Evolutionary conservation across 2,888 invertebrate genomes (phyloP).

Genomic region (Aricia artaxerxes): DNA sequence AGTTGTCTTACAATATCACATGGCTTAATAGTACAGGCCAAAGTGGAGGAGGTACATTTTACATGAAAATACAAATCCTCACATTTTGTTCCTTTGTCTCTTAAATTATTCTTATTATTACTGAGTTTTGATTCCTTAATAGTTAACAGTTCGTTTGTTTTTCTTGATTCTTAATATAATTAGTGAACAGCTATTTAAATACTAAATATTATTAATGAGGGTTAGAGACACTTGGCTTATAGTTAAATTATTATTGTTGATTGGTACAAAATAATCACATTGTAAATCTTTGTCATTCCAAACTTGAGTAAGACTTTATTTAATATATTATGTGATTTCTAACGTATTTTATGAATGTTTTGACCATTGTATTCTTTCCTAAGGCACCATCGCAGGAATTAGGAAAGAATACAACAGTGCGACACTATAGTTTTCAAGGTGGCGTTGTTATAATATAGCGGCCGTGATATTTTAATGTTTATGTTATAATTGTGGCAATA

Average conservation of each 20-base stretch:
- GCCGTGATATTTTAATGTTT: background rate
- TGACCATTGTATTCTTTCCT: no score
- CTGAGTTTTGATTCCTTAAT: background rate
- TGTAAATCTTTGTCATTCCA: no score
- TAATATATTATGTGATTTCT: no score
- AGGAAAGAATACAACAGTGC: background rate
- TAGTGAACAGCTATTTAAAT: no score
- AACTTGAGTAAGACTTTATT: no score
- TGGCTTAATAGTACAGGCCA: conserved; percentile 50
- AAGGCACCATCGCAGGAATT: no score
- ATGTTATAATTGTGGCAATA: no score
- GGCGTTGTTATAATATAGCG: background rate
- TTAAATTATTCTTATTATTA: background rate
- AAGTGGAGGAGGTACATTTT: conserved; percentile 76
- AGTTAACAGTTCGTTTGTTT: background rate
- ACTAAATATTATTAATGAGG: background rate
- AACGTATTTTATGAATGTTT: no score
- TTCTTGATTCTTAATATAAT: background rate
- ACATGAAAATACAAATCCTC: conserved; percentile 75
- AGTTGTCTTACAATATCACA: conserved; percentile 42
- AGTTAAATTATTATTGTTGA: background rate
- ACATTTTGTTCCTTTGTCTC: conserved; percentile 57
- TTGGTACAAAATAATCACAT: no score
- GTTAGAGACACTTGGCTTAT: background rate
- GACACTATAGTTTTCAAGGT: background rate